These are phyloP conservation scores for Ptilorrhoa leucosticta DNA, from an alignment of 2,113 vertebrate species.

Conservation along the genomic window DNA sequence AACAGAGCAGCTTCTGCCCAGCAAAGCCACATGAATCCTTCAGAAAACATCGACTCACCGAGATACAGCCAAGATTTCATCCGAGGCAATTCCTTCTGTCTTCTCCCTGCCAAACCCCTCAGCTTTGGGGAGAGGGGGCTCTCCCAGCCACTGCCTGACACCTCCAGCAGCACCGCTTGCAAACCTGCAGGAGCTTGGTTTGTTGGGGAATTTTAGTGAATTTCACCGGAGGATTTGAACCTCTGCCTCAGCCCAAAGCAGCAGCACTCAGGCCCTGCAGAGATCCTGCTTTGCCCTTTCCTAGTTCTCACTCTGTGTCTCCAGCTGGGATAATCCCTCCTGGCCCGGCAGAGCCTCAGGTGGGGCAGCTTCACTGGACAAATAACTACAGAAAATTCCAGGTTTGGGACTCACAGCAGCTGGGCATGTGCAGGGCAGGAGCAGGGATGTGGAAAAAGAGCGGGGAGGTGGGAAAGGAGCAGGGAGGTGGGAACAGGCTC, in stretches of 20 bases:
- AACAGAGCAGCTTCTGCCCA: background rate
- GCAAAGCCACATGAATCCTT: accelerated
- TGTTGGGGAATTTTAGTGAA: background rate
- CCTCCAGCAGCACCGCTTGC: accelerated
- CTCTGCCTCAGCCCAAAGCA: background rate
- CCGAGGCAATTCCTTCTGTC: accelerated
- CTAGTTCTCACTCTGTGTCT: accelerated
- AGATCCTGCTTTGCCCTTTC: background rate
- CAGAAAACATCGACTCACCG: accelerated
- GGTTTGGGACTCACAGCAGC: background rate
- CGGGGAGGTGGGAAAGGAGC: background rate
- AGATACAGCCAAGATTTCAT: background rate
- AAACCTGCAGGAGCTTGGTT: background rate
- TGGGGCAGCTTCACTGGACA: background rate
- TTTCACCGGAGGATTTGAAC: background rate
- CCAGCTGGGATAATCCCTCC: background rate
- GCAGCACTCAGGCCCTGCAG: background rate
- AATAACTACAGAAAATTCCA: background rate
- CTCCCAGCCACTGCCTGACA: background rate
- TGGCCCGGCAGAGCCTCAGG: background rate
- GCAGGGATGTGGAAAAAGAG: background rate
- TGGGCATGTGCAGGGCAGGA: accelerated
- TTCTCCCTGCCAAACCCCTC: background rate
- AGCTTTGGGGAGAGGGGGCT: accelerated
- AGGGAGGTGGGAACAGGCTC: background rate